phyloP scores from a whole-genome alignment of 2,113 vertebrate genomes.

The Pycnonotus jocosus region DNA sequence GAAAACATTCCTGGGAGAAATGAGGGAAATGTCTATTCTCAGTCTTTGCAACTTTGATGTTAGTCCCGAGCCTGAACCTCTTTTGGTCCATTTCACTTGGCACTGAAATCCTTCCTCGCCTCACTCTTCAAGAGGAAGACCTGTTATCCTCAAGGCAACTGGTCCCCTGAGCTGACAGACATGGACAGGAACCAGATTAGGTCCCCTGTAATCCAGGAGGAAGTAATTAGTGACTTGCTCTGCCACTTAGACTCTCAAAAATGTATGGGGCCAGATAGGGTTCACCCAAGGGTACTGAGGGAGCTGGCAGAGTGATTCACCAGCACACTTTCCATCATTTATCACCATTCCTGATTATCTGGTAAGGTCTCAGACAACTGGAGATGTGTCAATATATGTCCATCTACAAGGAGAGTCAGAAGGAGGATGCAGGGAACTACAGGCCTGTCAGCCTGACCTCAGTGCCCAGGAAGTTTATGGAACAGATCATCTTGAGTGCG shows the following conservation, averaged over 20 bases:
- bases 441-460: not conserved
- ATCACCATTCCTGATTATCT: not conserved
- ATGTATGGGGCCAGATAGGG: no score
- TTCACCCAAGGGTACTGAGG: not conserved
- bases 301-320: not conserved
- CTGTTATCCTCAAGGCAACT: not conserved
- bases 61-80: not conserved
- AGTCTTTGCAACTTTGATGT: not conserved
- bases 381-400: not conserved
- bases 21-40: not conserved
- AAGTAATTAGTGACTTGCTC: not conserved
- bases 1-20: not conserved
- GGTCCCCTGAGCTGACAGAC: not conserved
- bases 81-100: not conserved
- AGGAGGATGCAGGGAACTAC: not conserved
- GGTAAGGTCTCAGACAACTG: not conserved
- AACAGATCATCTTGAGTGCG: accelerated
- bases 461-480: not conserved
- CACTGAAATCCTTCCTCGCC: not conserved
- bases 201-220: not conserved
- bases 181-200: not conserved
- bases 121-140: not conserved
- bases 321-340: not conserved
- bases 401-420: not conserved
- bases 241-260: not conserved